These are phyloP conservation scores for Caprella mutica DNA, from an alignment of 2,888 invertebrate genomes.

Conservation along the genomic window DNA sequence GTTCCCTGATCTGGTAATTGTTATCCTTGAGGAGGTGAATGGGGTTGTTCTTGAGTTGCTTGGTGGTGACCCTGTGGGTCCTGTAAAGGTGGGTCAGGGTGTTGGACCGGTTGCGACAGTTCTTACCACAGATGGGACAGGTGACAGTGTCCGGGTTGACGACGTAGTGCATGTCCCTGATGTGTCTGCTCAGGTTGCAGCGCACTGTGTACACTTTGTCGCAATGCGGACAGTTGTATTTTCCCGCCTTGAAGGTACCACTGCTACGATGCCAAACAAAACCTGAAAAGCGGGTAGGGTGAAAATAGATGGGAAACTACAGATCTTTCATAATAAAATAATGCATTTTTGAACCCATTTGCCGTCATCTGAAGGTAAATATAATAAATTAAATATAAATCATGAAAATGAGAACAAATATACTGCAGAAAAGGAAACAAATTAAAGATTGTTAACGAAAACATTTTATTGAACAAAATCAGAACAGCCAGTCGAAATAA, in stretches of 20 bases:
- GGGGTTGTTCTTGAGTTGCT: constrained; percentile 10
- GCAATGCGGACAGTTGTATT: constrained; percentile 21
- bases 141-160: constrained; percentile 20
- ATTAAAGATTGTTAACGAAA: too few relatives aligned
- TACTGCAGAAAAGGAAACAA: too few relatives aligned
- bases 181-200: constrained; percentile 30
- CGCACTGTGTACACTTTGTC: constrained; percentile 22
- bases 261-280: background rate
- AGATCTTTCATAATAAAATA: too few relatives aligned
- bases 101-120: constrained; percentile 26
- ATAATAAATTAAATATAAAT: too few relatives aligned
- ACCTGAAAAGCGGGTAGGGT: too few relatives aligned
- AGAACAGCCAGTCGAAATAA: too few relatives aligned
- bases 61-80: constrained; percentile 24
- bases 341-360: too few relatives aligned
- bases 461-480: too few relatives aligned
- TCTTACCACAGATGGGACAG: constrained; percentile 31
- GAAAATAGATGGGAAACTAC: too few relatives aligned
- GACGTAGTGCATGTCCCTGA: constrained; percentile 25
- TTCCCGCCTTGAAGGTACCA: constrained; percentile 1
- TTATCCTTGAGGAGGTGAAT: background rate
- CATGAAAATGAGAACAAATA: too few relatives aligned
- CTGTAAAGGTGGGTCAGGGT: constrained; percentile 29
- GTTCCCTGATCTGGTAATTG: background rate
- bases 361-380: too few relatives aligned